Conservation (phyloP, 2,888 invertebrate species). For the Macrosoma leucophasiata region DNA sequence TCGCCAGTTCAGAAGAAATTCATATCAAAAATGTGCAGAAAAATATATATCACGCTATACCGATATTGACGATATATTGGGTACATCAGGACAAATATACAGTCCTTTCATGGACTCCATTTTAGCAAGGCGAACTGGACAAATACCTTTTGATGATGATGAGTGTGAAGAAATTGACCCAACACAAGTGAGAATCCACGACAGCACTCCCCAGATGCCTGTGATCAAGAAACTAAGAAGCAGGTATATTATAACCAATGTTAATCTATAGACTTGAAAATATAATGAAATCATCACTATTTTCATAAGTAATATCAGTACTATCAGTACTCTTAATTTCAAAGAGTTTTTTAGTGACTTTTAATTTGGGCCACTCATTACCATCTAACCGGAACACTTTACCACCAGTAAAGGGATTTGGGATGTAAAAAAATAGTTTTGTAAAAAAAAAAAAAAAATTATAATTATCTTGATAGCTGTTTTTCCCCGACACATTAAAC, state of each 20-base stretch:
- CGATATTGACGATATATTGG: slow-evolving; percentile 93
- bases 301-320: too few relatives aligned
- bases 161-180: slow-evolving; percentile 85
- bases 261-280: too few relatives aligned
- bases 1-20: slow-evolving; percentile 46
- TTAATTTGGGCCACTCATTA: too few relatives aligned
- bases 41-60: slow-evolving; percentile 89
- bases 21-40: slow-evolving; percentile 50
- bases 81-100: slow-evolving; percentile 75
- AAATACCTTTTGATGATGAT: slow-evolving; percentile 58
- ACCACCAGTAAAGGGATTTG: too few relatives aligned
- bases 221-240: slow-evolving; percentile 78
- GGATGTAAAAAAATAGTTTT: too few relatives aligned
- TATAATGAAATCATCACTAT: too few relatives aligned
- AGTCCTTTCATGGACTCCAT: slow-evolving; percentile 80
- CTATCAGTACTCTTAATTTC: too few relatives aligned
- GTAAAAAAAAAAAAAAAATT: too few relatives aligned
- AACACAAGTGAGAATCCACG: slow-evolving; percentile 86
- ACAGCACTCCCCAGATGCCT: slow-evolving; percentile 82
- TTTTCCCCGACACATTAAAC: too few relatives aligned
- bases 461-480: too few relatives aligned
- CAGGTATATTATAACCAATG: slow-evolving; percentile 74
- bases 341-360: too few relatives aligned
- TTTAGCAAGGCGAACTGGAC: slow-evolving; percentile 57
- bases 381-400: too few relatives aligned